These are phyloP conservation scores for Homarus americanus DNA, from an alignment of 1,140 invertebrate genomes.

Conservation along the genomic window DNA sequence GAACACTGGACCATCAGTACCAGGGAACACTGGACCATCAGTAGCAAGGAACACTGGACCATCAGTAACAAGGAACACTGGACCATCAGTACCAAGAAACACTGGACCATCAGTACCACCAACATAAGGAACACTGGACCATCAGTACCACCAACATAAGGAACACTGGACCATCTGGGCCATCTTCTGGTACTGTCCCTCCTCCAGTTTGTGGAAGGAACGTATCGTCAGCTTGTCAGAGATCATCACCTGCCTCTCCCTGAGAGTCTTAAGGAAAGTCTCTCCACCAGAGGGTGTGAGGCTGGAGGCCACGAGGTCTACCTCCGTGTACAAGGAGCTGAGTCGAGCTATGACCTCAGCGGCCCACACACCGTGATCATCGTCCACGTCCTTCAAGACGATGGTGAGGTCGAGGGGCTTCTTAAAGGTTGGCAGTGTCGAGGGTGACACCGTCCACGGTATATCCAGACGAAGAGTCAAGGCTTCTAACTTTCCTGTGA, in stretches of 20 bases:
- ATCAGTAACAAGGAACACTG: too few relatives aligned
- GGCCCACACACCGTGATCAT: background rate
- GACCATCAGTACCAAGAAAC: too few relatives aligned
- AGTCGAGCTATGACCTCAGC: background rate
- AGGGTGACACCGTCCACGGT: background rate
- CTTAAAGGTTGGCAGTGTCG: background rate
- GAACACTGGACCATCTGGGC: background rate
- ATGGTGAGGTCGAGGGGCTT: background rate
- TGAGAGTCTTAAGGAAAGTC: background rate
- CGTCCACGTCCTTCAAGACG: background rate
- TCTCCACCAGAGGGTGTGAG: constrained; percentile 15
- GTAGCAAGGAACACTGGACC: too few relatives aligned
- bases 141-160: background rate
- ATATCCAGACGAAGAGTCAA: constrained; percentile 32
- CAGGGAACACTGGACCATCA: too few relatives aligned
- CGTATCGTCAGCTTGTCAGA: background rate
- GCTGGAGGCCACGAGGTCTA: constrained; percentile 27
- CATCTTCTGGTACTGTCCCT: background rate
- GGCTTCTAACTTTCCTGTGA: background rate
- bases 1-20: too few relatives aligned
- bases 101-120: constrained; percentile 20
- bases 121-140: background rate
- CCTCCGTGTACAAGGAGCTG: background rate
- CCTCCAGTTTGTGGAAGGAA: background rate
- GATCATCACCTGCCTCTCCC: background rate